Conservation (phyloP, 1,140 invertebrate genomes). For the Steinernema khuongi region DNA sequence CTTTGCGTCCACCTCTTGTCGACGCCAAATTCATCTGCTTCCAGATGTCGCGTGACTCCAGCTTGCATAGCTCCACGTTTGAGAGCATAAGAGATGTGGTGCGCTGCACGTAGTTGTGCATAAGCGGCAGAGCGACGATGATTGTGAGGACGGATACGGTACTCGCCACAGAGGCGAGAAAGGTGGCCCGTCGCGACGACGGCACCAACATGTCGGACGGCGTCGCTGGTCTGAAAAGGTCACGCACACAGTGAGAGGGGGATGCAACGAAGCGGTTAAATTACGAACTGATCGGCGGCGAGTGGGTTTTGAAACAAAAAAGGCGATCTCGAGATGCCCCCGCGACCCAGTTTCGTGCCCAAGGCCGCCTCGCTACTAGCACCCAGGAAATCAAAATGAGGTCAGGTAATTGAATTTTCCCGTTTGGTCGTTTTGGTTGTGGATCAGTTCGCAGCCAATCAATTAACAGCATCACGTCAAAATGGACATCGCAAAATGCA, state of each 20-base stretch:
- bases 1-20: not conserved
- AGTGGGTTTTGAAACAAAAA: slow-evolving; percentile 9
- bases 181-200: slow-evolving; percentile 29
- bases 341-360: not conserved
- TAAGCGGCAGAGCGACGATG: slow-evolving; percentile 47
- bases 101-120: slow-evolving; percentile 50
- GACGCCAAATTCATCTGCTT: slow-evolving; percentile 44
- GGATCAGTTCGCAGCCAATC: too few relatives aligned
- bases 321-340: not conserved
- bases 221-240: not conserved
- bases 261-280: not conserved
- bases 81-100: slow-evolving; percentile 43
- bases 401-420: slow-evolving; percentile 13
- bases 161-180: slow-evolving; percentile 29
- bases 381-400: not conserved
- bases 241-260: not conserved
- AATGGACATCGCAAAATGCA: too few relatives aligned
- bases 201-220: not conserved
- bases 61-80: slow-evolving; percentile 53
- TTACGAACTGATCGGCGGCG: not conserved
- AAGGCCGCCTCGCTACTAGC: slow-evolving; percentile 5
- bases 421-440: not conserved
- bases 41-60: slow-evolving; percentile 54
- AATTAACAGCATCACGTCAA: too few relatives aligned
- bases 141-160: slow-evolving; percentile 32